A percentile compares a stretch with the other conserved stretches of the same genome.
phyloP scores from a whole-genome alignment of 2,888 invertebrate species.

The Oxycera nigricornis region DNA sequence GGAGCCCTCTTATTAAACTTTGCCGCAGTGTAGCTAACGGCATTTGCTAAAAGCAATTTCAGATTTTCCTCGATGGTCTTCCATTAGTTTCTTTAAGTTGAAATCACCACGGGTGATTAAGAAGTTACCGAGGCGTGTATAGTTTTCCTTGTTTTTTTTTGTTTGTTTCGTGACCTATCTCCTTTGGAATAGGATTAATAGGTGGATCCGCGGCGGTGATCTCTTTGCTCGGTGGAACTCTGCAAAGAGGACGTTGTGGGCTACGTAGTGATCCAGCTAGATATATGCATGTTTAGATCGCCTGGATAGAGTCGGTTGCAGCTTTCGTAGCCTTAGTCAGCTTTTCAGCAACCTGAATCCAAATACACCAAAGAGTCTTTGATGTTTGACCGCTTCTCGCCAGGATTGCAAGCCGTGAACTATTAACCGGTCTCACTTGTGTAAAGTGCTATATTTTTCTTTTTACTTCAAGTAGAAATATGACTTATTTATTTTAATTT shows the following conservation, averaged over 20 bases:
- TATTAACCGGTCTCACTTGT: slow-evolving; percentile 38
- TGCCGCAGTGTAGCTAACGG: slow-evolving; percentile 17
- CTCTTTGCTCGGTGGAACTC: not conserved
- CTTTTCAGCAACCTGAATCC: not conserved
- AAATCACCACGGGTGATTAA: slow-evolving; percentile 39
- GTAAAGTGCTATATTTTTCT: slow-evolving; percentile 25
- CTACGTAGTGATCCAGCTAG: too few species aligned
- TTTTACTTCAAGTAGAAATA: not conserved
- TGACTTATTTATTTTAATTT: slow-evolving; percentile 30
- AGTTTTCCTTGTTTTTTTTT: not conserved
- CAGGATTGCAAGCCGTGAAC: slow-evolving; percentile 39
- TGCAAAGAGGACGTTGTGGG: not conserved
- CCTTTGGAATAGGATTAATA: not conserved
- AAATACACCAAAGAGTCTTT: slow-evolving; percentile 14
- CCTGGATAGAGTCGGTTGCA: not conserved
- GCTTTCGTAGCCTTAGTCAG: slow-evolving; percentile 6
- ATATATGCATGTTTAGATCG: slow-evolving; percentile 16
- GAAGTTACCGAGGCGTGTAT: slow-evolving; percentile 27
- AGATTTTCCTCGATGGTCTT: slow-evolving; percentile 33
- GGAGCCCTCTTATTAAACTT: not conserved
- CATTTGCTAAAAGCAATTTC: slow-evolving; percentile 35
- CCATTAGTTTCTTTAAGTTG: slow-evolving; percentile 31
- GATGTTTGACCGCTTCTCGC: slow-evolving; percentile 32
- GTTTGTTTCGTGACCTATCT: not conserved
- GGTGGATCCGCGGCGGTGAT: not conserved